A percentile compares a stretch with the other conserved stretches of the same genome.
Conservation (phyloP, 2,113 vertebrate species). For the Climacteris rufus region DNA sequence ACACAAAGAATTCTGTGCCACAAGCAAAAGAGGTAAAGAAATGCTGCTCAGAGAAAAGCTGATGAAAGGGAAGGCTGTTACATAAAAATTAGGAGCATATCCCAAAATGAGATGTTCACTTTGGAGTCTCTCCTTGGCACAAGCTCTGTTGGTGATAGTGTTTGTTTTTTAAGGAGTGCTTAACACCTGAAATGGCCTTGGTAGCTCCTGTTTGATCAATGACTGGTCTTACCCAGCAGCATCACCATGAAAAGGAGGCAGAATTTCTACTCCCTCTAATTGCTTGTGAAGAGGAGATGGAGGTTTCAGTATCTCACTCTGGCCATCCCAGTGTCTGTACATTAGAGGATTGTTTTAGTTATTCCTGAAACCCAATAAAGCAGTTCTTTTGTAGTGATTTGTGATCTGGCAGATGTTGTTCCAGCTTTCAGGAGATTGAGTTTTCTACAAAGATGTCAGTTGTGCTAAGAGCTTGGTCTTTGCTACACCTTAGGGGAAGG, state of each 20-base stretch:
- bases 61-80: neutral
- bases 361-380: neutral
- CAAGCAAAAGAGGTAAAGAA: neutral
- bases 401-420: neutral
- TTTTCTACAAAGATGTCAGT: neutral
- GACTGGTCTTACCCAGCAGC: neutral
- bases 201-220: neutral
- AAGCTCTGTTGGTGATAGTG: neutral
- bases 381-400: neutral
- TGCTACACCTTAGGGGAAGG: neutral
- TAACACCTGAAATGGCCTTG: neutral
- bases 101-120: neutral
- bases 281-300: neutral
- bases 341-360: neutral
- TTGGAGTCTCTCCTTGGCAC: neutral
- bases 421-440: neutral
- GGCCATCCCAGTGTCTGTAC: accelerated
- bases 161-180: neutral
- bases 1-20: neutral
- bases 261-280: neutral
- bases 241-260: neutral
- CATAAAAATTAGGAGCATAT: neutral
- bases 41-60: neutral
- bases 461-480: neutral
- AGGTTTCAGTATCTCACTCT: neutral